Evolutionary conservation across 2,113 vertebrate genomes (phyloP).

Genomic region (Oxyura jamaicensis): DNA sequence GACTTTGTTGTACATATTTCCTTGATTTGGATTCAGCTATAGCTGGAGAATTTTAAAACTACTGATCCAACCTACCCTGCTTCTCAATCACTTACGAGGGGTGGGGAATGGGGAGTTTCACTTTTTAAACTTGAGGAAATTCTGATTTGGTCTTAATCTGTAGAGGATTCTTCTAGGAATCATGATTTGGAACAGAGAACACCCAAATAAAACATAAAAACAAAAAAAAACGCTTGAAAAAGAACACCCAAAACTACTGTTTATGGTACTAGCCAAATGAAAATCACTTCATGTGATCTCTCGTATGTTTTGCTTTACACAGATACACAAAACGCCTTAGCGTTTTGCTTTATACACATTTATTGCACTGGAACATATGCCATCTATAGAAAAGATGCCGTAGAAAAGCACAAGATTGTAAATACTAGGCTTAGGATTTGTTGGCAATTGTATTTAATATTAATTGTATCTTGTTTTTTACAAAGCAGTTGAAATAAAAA

Average conservation of each 20-base stretch:
- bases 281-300: neutral
- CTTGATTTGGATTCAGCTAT: neutral
- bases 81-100: neutral
- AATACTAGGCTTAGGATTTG: neutral
- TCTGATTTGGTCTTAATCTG: neutral
- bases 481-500: conserved; percentile 59
- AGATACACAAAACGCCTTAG: neutral
- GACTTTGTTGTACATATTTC: neutral
- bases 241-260: neutral
- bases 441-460: conserved; percentile 70
- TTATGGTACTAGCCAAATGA: neutral
- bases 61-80: too few relatives aligned
- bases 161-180: neutral
- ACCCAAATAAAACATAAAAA: neutral
- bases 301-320: neutral
- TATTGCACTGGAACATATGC: neutral
- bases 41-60: neutral
- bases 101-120: neutral
- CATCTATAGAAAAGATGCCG: conserved; percentile 3
- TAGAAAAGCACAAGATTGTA: conserved; percentile 26
- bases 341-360: neutral
- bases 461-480: conserved; percentile 57
- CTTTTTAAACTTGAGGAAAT: neutral
- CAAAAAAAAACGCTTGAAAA: neutral
- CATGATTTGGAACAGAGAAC: neutral